These are phyloP conservation scores for Elymnias hypermnestra DNA, from an alignment of 1,140 invertebrate genomes.

Conservation along the genomic window DNA sequence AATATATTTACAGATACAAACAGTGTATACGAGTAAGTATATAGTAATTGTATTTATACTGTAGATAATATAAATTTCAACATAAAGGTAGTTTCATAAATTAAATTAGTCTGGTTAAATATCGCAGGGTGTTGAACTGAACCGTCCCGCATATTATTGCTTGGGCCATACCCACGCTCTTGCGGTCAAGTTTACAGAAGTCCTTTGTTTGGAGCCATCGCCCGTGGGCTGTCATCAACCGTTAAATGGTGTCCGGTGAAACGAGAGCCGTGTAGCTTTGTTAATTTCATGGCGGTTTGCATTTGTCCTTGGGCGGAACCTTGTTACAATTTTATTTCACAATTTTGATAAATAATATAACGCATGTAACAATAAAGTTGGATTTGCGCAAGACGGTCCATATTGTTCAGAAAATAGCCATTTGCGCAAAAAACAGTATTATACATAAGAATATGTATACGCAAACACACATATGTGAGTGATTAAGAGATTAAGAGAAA, in stretches of 20 bases:
- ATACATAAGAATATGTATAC: too few relatives aligned
- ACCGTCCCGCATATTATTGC: slow-evolving; percentile 8
- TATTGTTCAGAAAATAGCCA: too few relatives aligned
- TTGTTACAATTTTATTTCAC: slow-evolving; percentile 45
- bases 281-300: slow-evolving; percentile 60
- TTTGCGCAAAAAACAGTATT: too few relatives aligned
- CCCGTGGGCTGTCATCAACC: slow-evolving; percentile 60
- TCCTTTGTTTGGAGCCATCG: slow-evolving; percentile 54
- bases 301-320: slow-evolving; percentile 42
- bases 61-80: neutral
- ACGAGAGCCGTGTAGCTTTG: slow-evolving; percentile 46
- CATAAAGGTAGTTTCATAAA: slow-evolving; percentile 1
- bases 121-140: too few relatives aligned
- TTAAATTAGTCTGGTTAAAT: too few relatives aligned
- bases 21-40: neutral
- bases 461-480: too few relatives aligned
- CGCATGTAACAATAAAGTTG: too few relatives aligned
- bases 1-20: neutral
- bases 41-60: neutral
- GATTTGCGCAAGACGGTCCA: too few relatives aligned
- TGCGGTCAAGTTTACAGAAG: slow-evolving; percentile 55
- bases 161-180: slow-evolving; percentile 30
- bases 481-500: too few relatives aligned
- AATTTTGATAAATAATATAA: too few relatives aligned
- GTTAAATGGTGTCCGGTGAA: slow-evolving; percentile 48